Evolutionary conservation across 2,797 vertebrate species (phyloP), one percentile per base, ranked within the genome.

Genomic region (Gadopsis marmoratus): DNA sequence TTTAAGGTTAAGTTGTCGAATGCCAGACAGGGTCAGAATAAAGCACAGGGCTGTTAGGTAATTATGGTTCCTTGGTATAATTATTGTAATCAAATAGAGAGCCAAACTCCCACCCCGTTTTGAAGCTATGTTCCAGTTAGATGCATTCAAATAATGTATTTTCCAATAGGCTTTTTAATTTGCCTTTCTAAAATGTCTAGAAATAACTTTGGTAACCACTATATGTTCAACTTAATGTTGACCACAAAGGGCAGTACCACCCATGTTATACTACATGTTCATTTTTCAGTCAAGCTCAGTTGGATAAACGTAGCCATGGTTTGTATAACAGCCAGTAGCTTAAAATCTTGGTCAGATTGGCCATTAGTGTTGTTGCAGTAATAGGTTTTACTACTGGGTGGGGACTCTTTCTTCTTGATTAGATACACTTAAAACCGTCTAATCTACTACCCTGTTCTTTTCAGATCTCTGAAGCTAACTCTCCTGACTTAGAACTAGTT

Each of bases 31-130:
- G 58, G 41, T 70, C 64, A 76, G 31, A 35, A 61, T 29, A 79
- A 68, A 74, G 56, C 78, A 53, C 29, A 73, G 21, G 29, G 53
- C 61, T 74, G 60, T 74, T 74, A 56, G 47, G 51, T 74, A 82
- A 79, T 69, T 78, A 58, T 45, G 51, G 19, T 66, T 78, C 31
- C 16, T 81, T 79, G 26, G 29, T 74, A 41, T 71, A 77, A 78
- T 86, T 78, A 71, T 67, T 75, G 58, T 63, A 78, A 82, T 80
- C 55, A 69, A 35, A 81, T 2, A 54, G 41, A 70, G 29, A 72
- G 64, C 37, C 43, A 64, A 60, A 76, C 50, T 76, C 26, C 68
- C 43, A 86, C n/a, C 53, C n/a, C 31, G 74, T 79, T 77, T 69
- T 56, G 14, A 76, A 64, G 54, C 39, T 64, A 12, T 71, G 14